These are phyloP conservation scores for Eurypyga helias DNA, from an alignment of 2,113 vertebrate genomes.

Conservation along the genomic window DNA sequence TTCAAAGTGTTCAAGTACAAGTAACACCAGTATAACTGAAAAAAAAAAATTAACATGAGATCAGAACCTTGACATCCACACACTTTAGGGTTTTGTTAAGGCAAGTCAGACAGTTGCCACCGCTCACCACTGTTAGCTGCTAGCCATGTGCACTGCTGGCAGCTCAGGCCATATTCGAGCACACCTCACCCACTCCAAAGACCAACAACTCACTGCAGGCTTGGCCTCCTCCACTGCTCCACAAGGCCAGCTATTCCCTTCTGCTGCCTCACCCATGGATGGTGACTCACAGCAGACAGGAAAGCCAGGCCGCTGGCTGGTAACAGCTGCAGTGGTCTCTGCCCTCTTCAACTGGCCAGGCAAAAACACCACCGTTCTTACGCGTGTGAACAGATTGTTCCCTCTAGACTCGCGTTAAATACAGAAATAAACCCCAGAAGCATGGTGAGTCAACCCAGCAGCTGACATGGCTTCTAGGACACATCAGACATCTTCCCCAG, in stretches of 20 bases:
- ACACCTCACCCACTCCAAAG: background rate
- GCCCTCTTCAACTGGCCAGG: background rate
- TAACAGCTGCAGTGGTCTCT: background rate
- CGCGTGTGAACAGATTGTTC: background rate
- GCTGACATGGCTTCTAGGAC: background rate
- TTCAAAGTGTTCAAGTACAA: background rate
- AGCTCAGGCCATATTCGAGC: background rate
- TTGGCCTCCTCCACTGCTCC: background rate
- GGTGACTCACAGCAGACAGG: background rate
- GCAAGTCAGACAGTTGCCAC: rapidly evolving
- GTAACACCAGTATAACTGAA: background rate
- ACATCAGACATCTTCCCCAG: rapidly evolving
- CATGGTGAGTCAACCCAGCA: background rate
- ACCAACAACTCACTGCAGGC: background rate
- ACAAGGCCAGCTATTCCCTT: background rate
- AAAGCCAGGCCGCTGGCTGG: background rate
- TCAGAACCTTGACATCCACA: background rate
- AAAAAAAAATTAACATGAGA: background rate
- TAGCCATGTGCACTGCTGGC: background rate
- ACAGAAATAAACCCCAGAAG: background rate
- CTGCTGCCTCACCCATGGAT: background rate
- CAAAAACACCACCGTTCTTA: background rate
- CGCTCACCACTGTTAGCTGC: background rate
- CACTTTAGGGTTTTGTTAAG: background rate
- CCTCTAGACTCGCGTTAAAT: background rate